Percentiles rank a stretch among this genome's conserved stretches.
These are phyloP conservation scores for Nudaria mundana DNA, from an alignment of 2,888 invertebrate species.

Conservation along the genomic window DNA sequence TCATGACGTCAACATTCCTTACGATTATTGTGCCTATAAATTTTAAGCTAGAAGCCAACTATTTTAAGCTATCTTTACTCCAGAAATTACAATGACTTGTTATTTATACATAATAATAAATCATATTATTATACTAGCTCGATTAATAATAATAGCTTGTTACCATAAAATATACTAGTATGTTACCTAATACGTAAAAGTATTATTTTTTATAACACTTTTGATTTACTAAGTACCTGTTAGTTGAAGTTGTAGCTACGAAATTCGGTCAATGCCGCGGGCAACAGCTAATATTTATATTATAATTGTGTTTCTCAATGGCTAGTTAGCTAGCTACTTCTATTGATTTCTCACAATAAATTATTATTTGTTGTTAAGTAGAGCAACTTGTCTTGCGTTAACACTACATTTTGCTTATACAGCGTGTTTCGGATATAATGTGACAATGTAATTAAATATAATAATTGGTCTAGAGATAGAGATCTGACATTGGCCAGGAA, in stretches of 20 bases:
- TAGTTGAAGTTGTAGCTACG: slow-evolving; percentile 25
- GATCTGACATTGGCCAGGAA: slow-evolving; percentile 17
- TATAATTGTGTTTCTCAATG: slow-evolving; percentile 44
- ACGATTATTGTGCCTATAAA: too few relatives aligned
- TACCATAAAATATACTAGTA: slow-evolving; percentile 13
- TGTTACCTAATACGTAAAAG: slow-evolving; percentile 22
- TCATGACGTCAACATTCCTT: neutral
- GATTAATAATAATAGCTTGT: slow-evolving; percentile 15
- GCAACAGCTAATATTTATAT: slow-evolving; percentile 33
- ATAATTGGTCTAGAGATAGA: slow-evolving; percentile 19
- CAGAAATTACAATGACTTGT: neutral
- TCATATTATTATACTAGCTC: too few relatives aligned
- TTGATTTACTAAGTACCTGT: slow-evolving; percentile 30
- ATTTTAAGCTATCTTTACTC: too few relatives aligned
- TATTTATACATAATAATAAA: too few relatives aligned
- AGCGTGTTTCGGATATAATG: slow-evolving; percentile 35
- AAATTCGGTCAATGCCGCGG: slow-evolving; percentile 29
- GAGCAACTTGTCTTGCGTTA: slow-evolving; percentile 54
- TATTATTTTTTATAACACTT: slow-evolving; percentile 27
- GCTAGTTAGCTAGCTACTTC: slow-evolving; percentile 32
- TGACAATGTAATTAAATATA: slow-evolving; percentile 24
- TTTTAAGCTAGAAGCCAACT: too few relatives aligned
- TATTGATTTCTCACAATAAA: slow-evolving; percentile 66
- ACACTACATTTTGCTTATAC: slow-evolving; percentile 33
- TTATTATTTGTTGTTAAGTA: slow-evolving; percentile 54